Evolutionary conservation across 2,888 invertebrate species (phyloP), one percentile per base, ranked within the genome.

Genomic region (Drosophila nr. perissopoda): DNA sequence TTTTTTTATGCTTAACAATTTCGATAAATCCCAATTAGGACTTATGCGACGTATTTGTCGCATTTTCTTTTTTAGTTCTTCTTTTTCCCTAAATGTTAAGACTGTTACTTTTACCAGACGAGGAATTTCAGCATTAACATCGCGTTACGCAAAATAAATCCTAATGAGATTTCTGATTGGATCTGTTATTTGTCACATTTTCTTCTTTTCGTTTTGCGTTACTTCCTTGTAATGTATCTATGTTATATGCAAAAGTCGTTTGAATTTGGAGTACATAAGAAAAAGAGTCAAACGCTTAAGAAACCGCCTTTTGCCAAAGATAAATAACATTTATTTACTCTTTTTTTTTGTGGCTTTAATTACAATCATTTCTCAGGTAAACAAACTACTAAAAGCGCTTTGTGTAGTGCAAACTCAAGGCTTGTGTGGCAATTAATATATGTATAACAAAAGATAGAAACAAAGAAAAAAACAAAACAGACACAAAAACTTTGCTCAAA

Each of bases 331-430:
- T 71, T 73, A 72, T 81, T 84, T 88, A 60, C 70, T 70, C 70
- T 64, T 56, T 78, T 83, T 87, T 87, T 79, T 46, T 76, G 84
- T 83, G 72, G 58, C 77, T 88, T 88, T 89, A 89, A 89, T 85
- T 89, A 71, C 88, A 71, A 82, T 74, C 49, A 87, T 84, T 88
- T 89, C 88, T 88, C 76, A 87, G 79, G 70, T 65, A 67, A 58
- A 56, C 58, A 64, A 66, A 71, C 62, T 73, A 75, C 79, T 65
- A 76, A 84, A 81, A 81, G 66, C 88, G 57, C 71, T 89, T 75
- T 89, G 81, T 82, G 69, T 73, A 74, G 75, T 85, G 76, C 84
- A 74, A 88, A 81, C 76, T 85, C 85, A 85, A 89, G 90, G 90
- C 80, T 73, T 68, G 56, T 53, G 66, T 59, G 61, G 75, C 70